Conservation (phyloP, 2,888 invertebrate genomes). For the Sclerodermus sp. region DNA sequence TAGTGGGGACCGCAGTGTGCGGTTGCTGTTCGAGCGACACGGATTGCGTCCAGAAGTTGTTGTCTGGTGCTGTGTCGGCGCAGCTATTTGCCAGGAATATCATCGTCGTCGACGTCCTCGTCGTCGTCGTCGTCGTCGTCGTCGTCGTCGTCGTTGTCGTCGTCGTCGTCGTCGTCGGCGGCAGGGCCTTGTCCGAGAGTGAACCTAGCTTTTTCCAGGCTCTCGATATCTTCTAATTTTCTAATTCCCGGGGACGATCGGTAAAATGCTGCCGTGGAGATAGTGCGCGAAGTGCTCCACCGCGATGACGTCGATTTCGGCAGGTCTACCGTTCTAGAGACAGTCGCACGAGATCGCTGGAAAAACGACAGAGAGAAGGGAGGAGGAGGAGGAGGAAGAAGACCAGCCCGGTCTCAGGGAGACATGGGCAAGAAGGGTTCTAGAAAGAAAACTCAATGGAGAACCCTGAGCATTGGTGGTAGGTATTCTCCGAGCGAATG, state of each 20-base stretch:
- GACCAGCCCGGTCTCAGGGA: constrained; percentile 21
- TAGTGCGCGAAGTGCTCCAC: constrained; percentile 17
- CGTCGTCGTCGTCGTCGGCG: too few relatives aligned
- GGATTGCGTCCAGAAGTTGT: constrained; percentile 34
- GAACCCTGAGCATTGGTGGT: constrained; percentile 65
- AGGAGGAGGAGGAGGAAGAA: constrained; percentile 9
- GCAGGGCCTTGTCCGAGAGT: too few relatives aligned
- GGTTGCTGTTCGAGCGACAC: constrained; percentile 45
- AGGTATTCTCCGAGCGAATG: constrained; percentile 45
- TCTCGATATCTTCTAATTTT: too few relatives aligned
- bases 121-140: too few relatives aligned
- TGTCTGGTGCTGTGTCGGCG: not conserved
- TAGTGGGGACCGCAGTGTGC: constrained; percentile 46
- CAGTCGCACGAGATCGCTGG: constrained; percentile 17
- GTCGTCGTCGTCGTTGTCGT: too few relatives aligned
- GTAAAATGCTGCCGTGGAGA: constrained; percentile 19
- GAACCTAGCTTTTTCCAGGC: too few relatives aligned
- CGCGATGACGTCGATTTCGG: constrained; percentile 23
- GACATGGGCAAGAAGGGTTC: constrained; percentile 65
- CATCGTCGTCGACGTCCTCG: too few relatives aligned
- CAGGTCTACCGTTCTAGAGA: constrained; percentile 21
- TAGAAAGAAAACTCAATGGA: constrained; percentile 66
- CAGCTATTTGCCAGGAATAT: too few relatives aligned
- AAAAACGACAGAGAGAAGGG: constrained; percentile 23
- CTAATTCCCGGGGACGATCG: constrained; percentile 6